Conservation (phyloP, 2,888 invertebrate genomes). For the Tiliacea citrago region DNA sequence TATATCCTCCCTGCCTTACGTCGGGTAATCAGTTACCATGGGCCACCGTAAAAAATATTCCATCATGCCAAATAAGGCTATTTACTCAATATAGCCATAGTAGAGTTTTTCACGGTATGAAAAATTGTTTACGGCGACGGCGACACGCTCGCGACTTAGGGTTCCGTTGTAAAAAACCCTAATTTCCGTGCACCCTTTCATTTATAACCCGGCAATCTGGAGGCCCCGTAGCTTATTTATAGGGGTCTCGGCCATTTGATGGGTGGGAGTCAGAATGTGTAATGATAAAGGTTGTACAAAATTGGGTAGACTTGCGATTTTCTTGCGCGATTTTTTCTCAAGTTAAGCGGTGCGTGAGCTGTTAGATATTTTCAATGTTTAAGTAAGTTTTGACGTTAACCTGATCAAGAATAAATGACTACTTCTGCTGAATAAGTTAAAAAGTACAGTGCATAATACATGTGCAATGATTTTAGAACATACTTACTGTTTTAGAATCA, state of each 20-base stretch:
- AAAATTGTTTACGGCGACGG: conserved; percentile 86
- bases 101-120: conserved; percentile 84
- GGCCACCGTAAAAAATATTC: conserved; percentile 78
- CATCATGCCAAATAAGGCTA: conserved; percentile 81
- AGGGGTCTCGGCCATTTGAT: conserved; percentile 87
- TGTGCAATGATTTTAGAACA: neutral
- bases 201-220: conserved; percentile 90
- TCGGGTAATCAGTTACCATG: conserved; percentile 76
- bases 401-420: neutral
- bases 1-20: conserved; percentile 66
- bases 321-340: neutral
- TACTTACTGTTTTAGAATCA: neutral
- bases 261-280: conserved; percentile 87
- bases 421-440: neutral
- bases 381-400: neutral
- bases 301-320: conserved; percentile 71
- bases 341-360: neutral
- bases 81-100: conserved; percentile 78
- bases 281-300: conserved; percentile 88
- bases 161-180: conserved; percentile 89
- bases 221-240: conserved; percentile 88
- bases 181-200: conserved; percentile 90
- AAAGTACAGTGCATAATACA: neutral
- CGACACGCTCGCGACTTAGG: conserved; percentile 80
- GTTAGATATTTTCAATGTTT: neutral